These are phyloP conservation scores for Halcyon badia DNA, from an alignment of 2,797 vertebrate genomes.

Conservation along the genomic window DNA sequence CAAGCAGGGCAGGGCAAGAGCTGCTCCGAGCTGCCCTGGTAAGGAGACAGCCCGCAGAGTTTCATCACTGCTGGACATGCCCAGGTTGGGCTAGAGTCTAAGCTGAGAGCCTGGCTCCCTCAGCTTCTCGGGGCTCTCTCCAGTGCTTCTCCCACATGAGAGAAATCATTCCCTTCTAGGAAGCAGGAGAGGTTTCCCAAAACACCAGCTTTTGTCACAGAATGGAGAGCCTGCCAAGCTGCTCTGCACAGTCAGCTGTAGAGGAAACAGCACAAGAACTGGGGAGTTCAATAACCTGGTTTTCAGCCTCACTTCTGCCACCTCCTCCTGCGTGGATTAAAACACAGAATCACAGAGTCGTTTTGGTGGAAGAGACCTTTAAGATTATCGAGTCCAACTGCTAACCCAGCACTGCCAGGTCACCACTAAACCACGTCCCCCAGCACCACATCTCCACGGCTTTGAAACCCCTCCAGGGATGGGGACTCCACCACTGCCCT, in stretches of 20 bases:
- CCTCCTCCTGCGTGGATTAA: background rate
- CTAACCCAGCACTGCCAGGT: background rate
- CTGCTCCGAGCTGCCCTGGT: background rate
- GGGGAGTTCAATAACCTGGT: background rate
- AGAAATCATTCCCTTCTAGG: background rate
- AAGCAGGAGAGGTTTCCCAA: background rate
- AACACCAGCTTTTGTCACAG: background rate
- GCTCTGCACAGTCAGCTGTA: background rate
- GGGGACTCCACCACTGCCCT: background rate
- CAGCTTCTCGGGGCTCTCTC: background rate
- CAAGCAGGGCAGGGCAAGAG: background rate
- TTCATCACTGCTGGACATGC: background rate
- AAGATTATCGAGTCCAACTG: background rate
- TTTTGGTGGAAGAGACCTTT: background rate
- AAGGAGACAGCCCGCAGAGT: fast-evolving
- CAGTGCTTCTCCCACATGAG: background rate
- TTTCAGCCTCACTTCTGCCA: background rate
- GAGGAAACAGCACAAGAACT: background rate
- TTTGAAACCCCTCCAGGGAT: background rate
- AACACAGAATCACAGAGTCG: background rate
- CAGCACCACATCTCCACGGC: background rate
- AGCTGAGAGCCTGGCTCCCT: background rate
- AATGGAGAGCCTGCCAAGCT: background rate
- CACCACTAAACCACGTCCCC: background rate
- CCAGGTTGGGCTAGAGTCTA: background rate